These are phyloP conservation scores for Cryptotis parvus DNA, from an alignment of 2,113 vertebrate genomes.

Conservation along the genomic window DNA sequence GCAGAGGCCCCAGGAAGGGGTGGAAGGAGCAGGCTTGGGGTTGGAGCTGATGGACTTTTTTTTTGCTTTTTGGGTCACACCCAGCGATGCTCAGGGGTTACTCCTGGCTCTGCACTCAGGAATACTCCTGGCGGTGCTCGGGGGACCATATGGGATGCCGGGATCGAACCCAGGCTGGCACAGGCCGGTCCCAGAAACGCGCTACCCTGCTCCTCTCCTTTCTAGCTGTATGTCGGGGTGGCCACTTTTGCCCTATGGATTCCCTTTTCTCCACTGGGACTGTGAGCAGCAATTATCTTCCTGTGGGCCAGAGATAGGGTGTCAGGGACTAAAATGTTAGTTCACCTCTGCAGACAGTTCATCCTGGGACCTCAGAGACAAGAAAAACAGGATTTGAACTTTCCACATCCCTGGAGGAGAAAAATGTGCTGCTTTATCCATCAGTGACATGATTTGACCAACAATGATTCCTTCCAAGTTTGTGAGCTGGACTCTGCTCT, in stretches of 20 bases:
- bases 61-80: too few relatives aligned
- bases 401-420: neutral
- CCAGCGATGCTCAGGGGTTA: too few relatives aligned
- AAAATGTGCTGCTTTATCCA: neutral
- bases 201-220: neutral
- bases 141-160: too few relatives aligned
- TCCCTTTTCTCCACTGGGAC: neutral
- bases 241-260: neutral
- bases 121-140: too few relatives aligned
- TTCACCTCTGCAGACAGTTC: neutral
- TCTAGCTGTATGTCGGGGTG: neutral
- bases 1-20: neutral
- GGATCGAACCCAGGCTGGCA: too few relatives aligned
- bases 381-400: neutral
- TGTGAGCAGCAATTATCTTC: neutral
- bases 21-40: neutral
- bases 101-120: too few relatives aligned
- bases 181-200: too few relatives aligned
- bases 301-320: neutral
- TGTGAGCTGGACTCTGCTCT: neutral
- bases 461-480: too few relatives aligned
- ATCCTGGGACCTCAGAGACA: neutral
- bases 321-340: neutral
- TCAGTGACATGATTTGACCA: neutral
- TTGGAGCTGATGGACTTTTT: neutral